Evolutionary conservation across 2,888 invertebrate species (phyloP).

Genomic region (Spodoptera littoralis): DNA sequence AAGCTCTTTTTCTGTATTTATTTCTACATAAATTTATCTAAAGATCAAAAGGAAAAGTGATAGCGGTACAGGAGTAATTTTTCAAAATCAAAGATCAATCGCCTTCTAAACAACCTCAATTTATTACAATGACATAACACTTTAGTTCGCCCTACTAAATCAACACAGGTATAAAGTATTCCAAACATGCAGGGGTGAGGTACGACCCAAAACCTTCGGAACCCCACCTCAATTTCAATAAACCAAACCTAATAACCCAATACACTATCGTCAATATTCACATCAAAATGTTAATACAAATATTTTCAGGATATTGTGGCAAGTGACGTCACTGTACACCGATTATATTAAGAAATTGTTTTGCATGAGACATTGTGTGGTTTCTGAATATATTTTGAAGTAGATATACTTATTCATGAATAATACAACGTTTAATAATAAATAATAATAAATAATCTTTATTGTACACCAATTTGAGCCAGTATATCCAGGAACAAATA

Average conservation of each 20-base stretch:
- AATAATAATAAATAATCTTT: too few species aligned
- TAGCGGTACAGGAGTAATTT: too few species aligned
- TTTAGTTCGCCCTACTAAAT: neutral
- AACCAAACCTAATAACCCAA: slow-evolving; percentile 19
- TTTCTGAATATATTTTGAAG: too few species aligned
- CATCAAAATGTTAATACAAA: slow-evolving; percentile 25
- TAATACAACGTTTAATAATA: too few species aligned
- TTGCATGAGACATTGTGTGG: too few species aligned
- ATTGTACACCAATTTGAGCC: too few species aligned
- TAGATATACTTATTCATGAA: too few species aligned
- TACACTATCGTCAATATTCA: slow-evolving; percentile 27
- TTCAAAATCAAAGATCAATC: neutral
- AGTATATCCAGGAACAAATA: too few species aligned
- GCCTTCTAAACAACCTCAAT: neutral
- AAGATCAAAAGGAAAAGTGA: too few species aligned
- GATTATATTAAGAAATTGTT: too few species aligned
- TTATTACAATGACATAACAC: slow-evolving; percentile 4
- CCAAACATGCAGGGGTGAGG: neutral
- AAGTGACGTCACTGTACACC: slow-evolving; percentile 14
- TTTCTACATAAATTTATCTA: too few species aligned
- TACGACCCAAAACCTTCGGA: slow-evolving; percentile 1
- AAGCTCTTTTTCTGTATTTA: too few species aligned
- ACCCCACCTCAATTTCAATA: slow-evolving; percentile 33
- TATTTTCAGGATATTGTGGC: slow-evolving; percentile 22
- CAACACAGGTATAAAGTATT: neutral